Evolutionary conservation across 2,888 invertebrate species (phyloP), one percentile per base, ranked within the genome.

Genomic region (Morpho helenor): DNA sequence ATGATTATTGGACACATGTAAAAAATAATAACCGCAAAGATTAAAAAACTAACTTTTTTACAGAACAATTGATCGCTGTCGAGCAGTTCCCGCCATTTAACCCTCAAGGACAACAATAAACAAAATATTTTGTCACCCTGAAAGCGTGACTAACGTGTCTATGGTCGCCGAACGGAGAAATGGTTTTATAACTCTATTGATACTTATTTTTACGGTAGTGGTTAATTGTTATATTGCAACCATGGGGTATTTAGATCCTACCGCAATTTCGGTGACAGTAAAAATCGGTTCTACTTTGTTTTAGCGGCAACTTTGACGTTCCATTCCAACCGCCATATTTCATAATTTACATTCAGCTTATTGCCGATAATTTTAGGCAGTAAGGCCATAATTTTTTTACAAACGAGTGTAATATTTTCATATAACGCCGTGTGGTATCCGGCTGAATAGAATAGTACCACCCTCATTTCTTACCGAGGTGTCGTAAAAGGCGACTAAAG

Each of bases 121-220:
- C 23, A 42, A 47, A 48, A 53, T 47, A 59, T 55, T 47, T 47
- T 55, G 59, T 55, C 55, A 57, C 41, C 47, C 23, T 54, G 42
- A 40, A 52, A 59, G 54, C 59, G 59, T 59, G 41, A 44, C 59
- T 59, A 59, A 55, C 9, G 7, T 16, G 51, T 55, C 51, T 55
- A 47, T 46, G 42, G 50, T 16, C 41, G 58, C 49, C 42, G 49
- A 51, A 47, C 9, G 23, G 54, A 52, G 59, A 55, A 59, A 59
- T 59, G 43, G 43, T 51, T 59, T 59, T 59, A 59, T 39, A 47
- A 48, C 55, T 50, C 45, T 59, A 47, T 59, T 53, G 54, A 59
- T 22, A 8, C 22, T 42, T 43, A 55, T 54, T 59, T 31, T 55
- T 55, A 59, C 59, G 47, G 59, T 59, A 59, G 59, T 59, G 58